Percentiles rank a stretch among this genome's conserved stretches.
phyloP scores from a whole-genome alignment of 1,140 invertebrate species.

The Musca domestica region DNA sequence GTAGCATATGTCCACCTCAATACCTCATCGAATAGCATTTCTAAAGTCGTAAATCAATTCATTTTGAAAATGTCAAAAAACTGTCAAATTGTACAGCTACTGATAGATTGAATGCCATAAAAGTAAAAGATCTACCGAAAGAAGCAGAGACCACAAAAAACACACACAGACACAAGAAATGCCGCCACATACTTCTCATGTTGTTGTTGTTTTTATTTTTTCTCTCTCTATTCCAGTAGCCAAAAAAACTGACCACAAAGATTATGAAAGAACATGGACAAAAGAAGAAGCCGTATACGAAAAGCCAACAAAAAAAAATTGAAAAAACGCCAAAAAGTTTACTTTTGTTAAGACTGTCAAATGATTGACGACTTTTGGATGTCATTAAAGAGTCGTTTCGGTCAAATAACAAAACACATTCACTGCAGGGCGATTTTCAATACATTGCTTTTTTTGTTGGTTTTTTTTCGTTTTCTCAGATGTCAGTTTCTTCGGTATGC shows the following conservation, averaged over 20 bases:
- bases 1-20: too few species aligned
- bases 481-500: too few species aligned
- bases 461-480: too few species aligned
- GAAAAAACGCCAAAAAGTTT: too few species aligned
- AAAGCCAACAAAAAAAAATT: too few species aligned
- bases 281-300: too few species aligned
- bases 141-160: neutral
- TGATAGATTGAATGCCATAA: slow-evolving; percentile 21
- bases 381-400: slow-evolving; percentile 7
- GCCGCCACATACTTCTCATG: neutral
- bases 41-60: slow-evolving; percentile 13
- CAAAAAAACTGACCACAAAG: neutral
- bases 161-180: neutral
- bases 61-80: slow-evolving; percentile 20
- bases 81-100: slow-evolving; percentile 21
- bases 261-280: neutral
- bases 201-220: neutral
- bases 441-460: too few species aligned
- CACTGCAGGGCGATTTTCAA: neutral
- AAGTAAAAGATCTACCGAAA: too few species aligned
- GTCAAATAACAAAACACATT: neutral
- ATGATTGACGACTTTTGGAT: slow-evolving; percentile 12
- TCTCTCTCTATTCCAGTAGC: neutral
- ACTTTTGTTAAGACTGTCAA: neutral
- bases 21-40: too few species aligned